Evolutionary conservation across 2,888 invertebrate genomes (phyloP), one percentile per base, ranked within the genome.

Genomic region (Cyclophora albipunctata): DNA sequence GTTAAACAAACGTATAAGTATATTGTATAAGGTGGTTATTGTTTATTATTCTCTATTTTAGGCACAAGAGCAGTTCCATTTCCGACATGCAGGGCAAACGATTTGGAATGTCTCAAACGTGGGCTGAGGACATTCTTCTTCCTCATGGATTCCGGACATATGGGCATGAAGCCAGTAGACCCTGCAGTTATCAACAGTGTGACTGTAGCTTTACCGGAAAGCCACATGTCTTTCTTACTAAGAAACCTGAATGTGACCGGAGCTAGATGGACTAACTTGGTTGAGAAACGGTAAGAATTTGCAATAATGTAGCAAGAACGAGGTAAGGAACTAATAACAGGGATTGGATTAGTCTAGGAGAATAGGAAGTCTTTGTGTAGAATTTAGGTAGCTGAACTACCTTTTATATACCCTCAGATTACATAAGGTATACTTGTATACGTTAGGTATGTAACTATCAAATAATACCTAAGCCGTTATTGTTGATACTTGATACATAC

Each of bases 91-190:
- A 65, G 67, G 52, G 81, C 81, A 2, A 76, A 81, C 52, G 67
- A 84, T 58, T 64, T 87, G 48, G 78, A 78, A 50, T 88, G 87
- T 60, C 73, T 86, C 1, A 71, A 84, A 20, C 78, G 84, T 2
- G 81, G 84, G 2, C 54, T 87, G 5, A 67, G 87, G 20, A 84
- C 86, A 2, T 87, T 87, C 70, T 81, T 87, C 62, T 79, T 84
- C 54, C 70, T 87, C 37, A 87, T 87, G 87, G 80, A 86, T 51
- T 61, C 74, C 0, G 74, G 75, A 3, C 69, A 82, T 57, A 63
- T 79, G 34, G 84, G 81, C 34, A 87, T 87, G 87, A 72, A 71
- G 57, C 64, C 78, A 2, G 63, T 85, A 3, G 87, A 87, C 57
- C 87, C 87, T 0, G 57, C 60, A 4, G 57, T 70, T 42, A 64